Base-by-base conservation (phyloP, 2,113 vertebrate species). In the Heterochromis multidens region DNA sequence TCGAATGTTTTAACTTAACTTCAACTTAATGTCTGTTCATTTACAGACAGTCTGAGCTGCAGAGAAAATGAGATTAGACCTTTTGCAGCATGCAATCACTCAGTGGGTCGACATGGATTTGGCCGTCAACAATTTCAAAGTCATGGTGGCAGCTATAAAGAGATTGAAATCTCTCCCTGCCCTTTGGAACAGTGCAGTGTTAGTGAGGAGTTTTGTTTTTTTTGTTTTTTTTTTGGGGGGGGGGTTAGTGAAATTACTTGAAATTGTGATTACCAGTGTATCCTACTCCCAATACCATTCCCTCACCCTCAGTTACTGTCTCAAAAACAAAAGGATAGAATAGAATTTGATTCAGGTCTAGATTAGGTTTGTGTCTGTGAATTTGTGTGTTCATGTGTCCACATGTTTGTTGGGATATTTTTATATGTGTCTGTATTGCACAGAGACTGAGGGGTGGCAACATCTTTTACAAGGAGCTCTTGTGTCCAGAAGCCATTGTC, bases 381-480 rank as follows among this genome's bases (percentile, higher is more conserved):
- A 33, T 58, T 2, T 78, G 35, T 81, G 62, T 25, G 37, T 79
- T 59, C 14, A n/a, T 40, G 46, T 57, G 23, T 46, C 23, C 14
- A 16, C 27, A 25, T 27, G 60, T 88, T 79, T 82, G 87, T 54
- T 23, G 59, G 1, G 37, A n/a, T n/a, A n/a, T 43, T 67, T 85
- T 74, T 61, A 37, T 77, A 16, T 60, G 77, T 16, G 23, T 27
- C 25, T 57, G 77, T 77, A n/a, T 31, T 70, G 63, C 77, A 56
- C 63, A 52, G 84, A 87, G 85, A 82, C 86, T 8, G 33, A 89
- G 87, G 77, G 82, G 72, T 86, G 80, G 93, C 81, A 88, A 93
- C 93, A 95, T 95, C 84, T 92, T 96, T 95, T 95, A 95, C 93
- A 93, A 89, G 86, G 84, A 88, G 91, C 88, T 83, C 87, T 90